Percentiles rank a stretch among this genome's conserved stretches.
These are phyloP conservation scores for Oryzias javanicus DNA, from an alignment of 2,113 vertebrate species.

Conservation along the genomic window DNA sequence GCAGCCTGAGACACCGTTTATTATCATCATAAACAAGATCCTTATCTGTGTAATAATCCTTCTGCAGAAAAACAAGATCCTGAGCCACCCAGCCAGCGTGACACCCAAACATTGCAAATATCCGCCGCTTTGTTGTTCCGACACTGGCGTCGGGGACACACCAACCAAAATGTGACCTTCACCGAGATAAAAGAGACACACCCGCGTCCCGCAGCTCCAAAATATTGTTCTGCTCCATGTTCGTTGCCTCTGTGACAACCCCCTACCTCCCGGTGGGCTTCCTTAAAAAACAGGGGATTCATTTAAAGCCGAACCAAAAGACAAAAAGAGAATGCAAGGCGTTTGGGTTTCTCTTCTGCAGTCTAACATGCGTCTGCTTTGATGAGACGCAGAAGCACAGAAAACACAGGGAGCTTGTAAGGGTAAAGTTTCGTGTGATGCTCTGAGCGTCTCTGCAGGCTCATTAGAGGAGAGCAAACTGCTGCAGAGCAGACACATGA, in stretches of 20 bases:
- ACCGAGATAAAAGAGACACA: constrained; percentile 4
- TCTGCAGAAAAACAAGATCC: constrained; percentile 3
- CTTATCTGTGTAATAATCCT: constrained; percentile 22
- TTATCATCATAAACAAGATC: constrained; percentile 52
- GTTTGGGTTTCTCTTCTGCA: constrained; percentile 37
- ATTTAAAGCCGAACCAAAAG: constrained; percentile 28
- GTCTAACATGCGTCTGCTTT: constrained; percentile 59
- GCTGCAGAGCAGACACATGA: constrained; percentile 51
- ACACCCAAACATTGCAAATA: constrained; percentile 1
- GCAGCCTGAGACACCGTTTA: constrained; percentile 2
- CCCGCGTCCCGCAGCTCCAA: not conserved
- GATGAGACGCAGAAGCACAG: constrained; percentile 54
- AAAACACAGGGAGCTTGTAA: constrained; percentile 56
- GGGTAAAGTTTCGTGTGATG: constrained; percentile 19
- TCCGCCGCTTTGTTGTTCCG: constrained; percentile 15
- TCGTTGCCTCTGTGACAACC: not conserved
- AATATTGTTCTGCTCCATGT: constrained; percentile 10
- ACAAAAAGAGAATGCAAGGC: constrained; percentile 34
- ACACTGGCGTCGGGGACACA: not conserved
- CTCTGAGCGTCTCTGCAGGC: constrained; percentile 43
- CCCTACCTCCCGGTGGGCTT: not conserved
- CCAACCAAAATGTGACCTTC: not conserved
- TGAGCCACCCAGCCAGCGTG: not conserved
- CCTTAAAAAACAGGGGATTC: constrained; percentile 34
- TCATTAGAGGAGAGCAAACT: constrained; percentile 64